These are phyloP conservation scores for Procavia capensis DNA, from an alignment of 2,113 vertebrate genomes.

Conservation along the genomic window DNA sequence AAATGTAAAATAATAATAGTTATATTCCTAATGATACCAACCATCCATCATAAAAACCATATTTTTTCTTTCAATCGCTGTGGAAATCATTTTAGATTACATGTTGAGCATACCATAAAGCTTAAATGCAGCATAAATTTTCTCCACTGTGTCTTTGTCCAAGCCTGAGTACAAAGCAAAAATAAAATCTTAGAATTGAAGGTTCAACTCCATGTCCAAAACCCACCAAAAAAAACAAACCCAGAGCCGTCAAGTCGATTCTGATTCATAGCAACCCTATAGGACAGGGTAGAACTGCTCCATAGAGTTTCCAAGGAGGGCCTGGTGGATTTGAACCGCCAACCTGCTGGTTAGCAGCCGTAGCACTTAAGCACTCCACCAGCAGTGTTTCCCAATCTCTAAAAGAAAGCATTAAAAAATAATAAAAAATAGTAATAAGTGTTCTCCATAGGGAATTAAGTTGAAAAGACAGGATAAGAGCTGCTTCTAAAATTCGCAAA, in stretches of 20 bases:
- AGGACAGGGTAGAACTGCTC: too few species aligned
- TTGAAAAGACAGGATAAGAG: neutral
- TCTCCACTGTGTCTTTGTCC: neutral
- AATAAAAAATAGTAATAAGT: neutral
- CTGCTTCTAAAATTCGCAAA: neutral
- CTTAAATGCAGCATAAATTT: constrained; percentile 18
- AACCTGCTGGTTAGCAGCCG: too few species aligned
- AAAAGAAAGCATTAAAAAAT: constrained; percentile 8
- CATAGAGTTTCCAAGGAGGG: too few species aligned
- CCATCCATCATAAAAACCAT: neutral
- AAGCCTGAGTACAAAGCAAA: neutral
- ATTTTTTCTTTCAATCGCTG: neutral
- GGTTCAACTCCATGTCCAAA: neutral
- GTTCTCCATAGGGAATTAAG: neutral
- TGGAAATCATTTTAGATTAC: constrained; percentile 27
- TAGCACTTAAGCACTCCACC: too few species aligned
- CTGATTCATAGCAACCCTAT: too few species aligned
- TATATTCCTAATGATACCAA: constrained; percentile 22
- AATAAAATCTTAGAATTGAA: constrained; percentile 4
- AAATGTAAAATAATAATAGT: constrained; percentile 53
- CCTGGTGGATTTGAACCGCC: too few species aligned
- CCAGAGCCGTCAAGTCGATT: too few species aligned
- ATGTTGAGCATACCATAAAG: neutral
- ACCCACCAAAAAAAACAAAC: too few species aligned
- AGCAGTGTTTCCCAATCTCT: too few species aligned